Percentiles rank a stretch among this genome's conserved stretches.
Conservation (phyloP, 2,113 vertebrate genomes). For the Ceratotherium simum region DNA sequence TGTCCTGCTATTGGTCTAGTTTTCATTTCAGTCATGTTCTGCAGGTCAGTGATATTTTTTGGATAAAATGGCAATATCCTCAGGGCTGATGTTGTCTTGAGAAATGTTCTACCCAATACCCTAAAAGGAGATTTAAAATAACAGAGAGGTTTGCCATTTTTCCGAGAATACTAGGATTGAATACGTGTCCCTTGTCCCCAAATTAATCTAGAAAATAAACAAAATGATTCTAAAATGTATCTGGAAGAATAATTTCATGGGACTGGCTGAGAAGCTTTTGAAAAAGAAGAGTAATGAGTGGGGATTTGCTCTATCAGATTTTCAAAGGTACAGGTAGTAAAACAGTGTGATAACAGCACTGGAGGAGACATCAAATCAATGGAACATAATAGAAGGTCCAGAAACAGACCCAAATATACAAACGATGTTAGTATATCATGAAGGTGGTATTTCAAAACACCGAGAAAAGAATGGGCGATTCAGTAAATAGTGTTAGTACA, state of each 20-base stretch:
- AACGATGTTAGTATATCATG: not conserved
- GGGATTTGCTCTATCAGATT: not conserved
- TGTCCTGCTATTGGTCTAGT: rapidly evolving
- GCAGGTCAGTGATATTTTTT: not conserved
- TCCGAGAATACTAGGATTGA: constrained; percentile 1
- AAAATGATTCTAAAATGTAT: constrained; percentile 6
- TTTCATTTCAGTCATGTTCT: not conserved
- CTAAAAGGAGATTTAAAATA: not conserved
- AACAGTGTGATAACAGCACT: not conserved
- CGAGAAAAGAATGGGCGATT: not conserved
- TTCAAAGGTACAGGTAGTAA: not conserved
- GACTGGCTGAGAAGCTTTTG: not conserved
- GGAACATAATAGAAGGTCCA: not conserved
- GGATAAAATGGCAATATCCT: not conserved
- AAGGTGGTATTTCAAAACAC: not conserved
- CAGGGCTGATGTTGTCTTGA: not conserved
- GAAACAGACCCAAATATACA: not conserved
- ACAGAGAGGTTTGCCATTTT: not conserved
- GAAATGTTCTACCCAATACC: not conserved
- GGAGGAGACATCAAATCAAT: constrained; percentile 48
- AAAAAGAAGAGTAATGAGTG: not conserved
- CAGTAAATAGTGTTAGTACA: not conserved
- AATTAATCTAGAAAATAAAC: constrained; percentile 56
- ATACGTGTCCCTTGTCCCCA: constrained; percentile 24
- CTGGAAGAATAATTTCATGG: constrained; percentile 12